A percentile compares a stretch with the other conserved stretches of the same genome.
phyloP scores from a whole-genome alignment of 1,140 invertebrate species.

The Pomacea maculata region DNA sequence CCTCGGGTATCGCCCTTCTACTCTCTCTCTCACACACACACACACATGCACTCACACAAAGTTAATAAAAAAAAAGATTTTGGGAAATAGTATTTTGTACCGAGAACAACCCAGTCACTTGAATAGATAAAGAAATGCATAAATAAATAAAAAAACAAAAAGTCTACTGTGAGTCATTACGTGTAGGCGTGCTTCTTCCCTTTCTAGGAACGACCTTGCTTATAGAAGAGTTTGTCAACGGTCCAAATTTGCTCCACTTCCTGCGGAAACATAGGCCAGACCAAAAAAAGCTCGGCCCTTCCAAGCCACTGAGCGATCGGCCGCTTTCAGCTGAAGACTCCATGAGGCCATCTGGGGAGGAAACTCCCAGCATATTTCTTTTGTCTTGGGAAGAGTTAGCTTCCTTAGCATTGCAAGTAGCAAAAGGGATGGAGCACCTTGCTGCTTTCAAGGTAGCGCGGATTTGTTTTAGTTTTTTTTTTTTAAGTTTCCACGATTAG shows the following conservation, averaged over 20 bases:
- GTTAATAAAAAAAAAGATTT: not conserved
- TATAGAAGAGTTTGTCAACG: conserved; percentile 46
- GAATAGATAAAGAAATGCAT: no score
- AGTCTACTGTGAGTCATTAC: no score
- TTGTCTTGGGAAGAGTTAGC: conserved; percentile 40
- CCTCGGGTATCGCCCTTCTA: conserved; percentile 32
- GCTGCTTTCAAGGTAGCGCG: conserved; percentile 33
- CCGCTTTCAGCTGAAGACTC: not conserved
- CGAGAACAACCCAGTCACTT: not conserved
- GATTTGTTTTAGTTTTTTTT: no score
- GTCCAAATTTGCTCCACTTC: conserved; percentile 41
- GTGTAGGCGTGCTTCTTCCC: no score
- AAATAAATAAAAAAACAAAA: no score
- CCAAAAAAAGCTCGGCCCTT: not conserved
- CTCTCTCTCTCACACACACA: not conserved
- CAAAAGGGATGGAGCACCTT: conserved; percentile 44
- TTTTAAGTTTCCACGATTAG: no score
- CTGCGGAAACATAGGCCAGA: conserved; percentile 35
- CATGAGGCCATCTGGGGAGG: not conserved
- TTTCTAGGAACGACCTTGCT: conserved; percentile 18
- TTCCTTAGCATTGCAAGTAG: conserved; percentile 39
- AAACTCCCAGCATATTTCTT: conserved; percentile 17
- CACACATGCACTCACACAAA: not conserved
- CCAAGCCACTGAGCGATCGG: not conserved
- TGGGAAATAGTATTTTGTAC: not conserved